phyloP scores from a whole-genome alignment of 2,888 invertebrate genomes.

The Hirtodrosophila trivittata region DNA sequence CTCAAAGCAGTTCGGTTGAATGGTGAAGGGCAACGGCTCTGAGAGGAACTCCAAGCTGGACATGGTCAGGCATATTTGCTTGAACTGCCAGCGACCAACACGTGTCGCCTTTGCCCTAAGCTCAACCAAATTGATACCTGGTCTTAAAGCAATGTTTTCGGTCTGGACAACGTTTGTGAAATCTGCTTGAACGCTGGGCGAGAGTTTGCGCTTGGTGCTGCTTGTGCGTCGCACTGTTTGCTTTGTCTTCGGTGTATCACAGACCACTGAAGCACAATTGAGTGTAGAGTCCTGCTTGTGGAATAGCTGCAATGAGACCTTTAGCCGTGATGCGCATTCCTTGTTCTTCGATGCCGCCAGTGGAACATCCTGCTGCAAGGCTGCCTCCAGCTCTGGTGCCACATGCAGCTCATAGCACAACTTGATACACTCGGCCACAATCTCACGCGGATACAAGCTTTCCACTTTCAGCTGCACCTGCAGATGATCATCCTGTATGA shows the following conservation, averaged over 20 bases:
- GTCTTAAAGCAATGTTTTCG: slow-evolving; percentile 85
- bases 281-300: slow-evolving; percentile 93
- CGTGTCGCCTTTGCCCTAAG: slow-evolving; percentile 87
- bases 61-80: slow-evolving; percentile 84
- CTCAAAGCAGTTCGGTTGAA: slow-evolving; percentile 81
- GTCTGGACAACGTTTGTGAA: slow-evolving; percentile 86
- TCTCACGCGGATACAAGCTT: slow-evolving; percentile 87
- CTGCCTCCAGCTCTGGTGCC: slow-evolving; percentile 60
- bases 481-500: slow-evolving; percentile 85
- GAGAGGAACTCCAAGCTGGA: slow-evolving; percentile 90
- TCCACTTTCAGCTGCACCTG: slow-evolving; percentile 85
- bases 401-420: slow-evolving; percentile 87
- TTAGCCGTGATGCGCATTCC: slow-evolving; percentile 70
- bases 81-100: slow-evolving; percentile 89
- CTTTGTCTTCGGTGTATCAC: slow-evolving; percentile 87
- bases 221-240: slow-evolving; percentile 87
- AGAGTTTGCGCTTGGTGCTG: slow-evolving; percentile 89
- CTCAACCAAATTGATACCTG: slow-evolving; percentile 87
- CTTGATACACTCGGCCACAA: slow-evolving; percentile 87
- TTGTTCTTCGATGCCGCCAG: slow-evolving; percentile 49
- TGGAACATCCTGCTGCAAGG: slow-evolving; percentile 47
- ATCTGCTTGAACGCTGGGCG: slow-evolving; percentile 87
- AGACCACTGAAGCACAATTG: slow-evolving; percentile 89
- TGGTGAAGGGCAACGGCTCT: slow-evolving; percentile 84
- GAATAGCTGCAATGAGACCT: slow-evolving; percentile 89